Evolutionary conservation across 2,888 invertebrate genomes (phyloP).

Genomic region (Phalangium opilio): DNA sequence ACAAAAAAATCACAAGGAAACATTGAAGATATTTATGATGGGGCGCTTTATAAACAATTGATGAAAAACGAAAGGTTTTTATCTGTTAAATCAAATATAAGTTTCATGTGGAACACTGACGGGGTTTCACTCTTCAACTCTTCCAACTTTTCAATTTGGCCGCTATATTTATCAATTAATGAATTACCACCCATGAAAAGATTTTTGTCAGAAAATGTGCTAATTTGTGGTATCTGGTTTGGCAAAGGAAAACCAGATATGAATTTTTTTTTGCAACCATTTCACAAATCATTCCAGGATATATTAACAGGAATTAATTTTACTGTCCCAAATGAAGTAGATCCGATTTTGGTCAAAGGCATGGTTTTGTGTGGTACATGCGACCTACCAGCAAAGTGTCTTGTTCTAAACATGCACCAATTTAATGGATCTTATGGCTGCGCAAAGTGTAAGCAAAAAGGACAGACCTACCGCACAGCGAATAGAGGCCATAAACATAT

Average conservation of each 20-base stretch:
- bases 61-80: no score
- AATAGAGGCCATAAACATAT: no score
- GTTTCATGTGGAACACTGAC: slow-evolving; percentile 3
- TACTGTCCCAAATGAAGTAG: no score
- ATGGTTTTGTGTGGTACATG: slow-evolving; percentile 3
- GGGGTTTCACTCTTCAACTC: slow-evolving; percentile 6
- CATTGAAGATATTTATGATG: no score
- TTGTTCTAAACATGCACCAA: slow-evolving; percentile 6
- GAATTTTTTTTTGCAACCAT: slow-evolving; percentile 4
- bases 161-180: slow-evolving; percentile 3
- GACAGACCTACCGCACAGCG: background rate
- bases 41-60: no score
- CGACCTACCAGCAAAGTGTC: slow-evolving; percentile 7
- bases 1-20: no score
- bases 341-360: no score
- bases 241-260: slow-evolving; percentile 4
- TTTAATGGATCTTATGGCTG: slow-evolving; percentile 7
- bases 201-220: background rate
- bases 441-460: slow-evolving; percentile 4
- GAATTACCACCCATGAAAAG: slow-evolving; percentile 2
- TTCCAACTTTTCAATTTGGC: slow-evolving; percentile 4
- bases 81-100: no score
- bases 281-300: background rate
- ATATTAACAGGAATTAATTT: background rate
- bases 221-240: slow-evolving; percentile 1